Evolutionary conservation across 2,797 vertebrate species (phyloP), one percentile per base, ranked within the genome.

Genomic region (Pseudochirops cupreus): DNA sequence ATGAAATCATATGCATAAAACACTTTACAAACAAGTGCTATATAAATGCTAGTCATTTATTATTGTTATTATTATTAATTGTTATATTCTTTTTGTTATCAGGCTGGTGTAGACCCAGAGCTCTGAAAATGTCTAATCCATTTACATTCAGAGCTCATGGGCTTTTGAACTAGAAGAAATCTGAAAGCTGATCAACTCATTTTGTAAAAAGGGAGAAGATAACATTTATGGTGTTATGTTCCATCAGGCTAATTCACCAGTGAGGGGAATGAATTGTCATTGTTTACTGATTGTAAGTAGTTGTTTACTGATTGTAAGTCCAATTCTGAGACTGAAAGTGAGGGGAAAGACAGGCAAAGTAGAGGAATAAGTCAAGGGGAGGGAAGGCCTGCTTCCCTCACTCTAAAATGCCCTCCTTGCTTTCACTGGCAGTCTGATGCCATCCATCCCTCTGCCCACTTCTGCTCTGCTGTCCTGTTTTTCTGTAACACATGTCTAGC

Each of bases 81-180:
- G 52, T 62, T 33, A 62, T 5, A 7, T 74, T 74, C 33, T 16
- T 74, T 14, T 16, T 21, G 1, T 74, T 74, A 94, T 90, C 96
- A 46, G 5, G 56, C 94, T 95, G 33, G 90, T 67, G 31, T 58
- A 96, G 94, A 82, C 57, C 91, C 87, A 56, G 52, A 92, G 95
- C 89, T 90, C 62, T 94, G 93, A 57, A 93, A 93, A 59, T 29
- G 54, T 58, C 14, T 1, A 33, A 96, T 82, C 94, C 95, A 97
- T 96, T 94, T 95, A 96, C 16, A n/a, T 21, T 39, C 5, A 74
- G 5, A 74, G 62, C 6, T 74, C 62, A 74, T 74, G 14, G 3
- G 62, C 62, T 74, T 74, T 74, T 74, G 62, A 39, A 62, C 59
- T 62, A 31, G 59, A 62, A 39, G 62, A 74, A 74, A 74, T 74